Conservation (phyloP, 2,888 invertebrate genomes). For the Brachyopa scutellaris region DNA sequence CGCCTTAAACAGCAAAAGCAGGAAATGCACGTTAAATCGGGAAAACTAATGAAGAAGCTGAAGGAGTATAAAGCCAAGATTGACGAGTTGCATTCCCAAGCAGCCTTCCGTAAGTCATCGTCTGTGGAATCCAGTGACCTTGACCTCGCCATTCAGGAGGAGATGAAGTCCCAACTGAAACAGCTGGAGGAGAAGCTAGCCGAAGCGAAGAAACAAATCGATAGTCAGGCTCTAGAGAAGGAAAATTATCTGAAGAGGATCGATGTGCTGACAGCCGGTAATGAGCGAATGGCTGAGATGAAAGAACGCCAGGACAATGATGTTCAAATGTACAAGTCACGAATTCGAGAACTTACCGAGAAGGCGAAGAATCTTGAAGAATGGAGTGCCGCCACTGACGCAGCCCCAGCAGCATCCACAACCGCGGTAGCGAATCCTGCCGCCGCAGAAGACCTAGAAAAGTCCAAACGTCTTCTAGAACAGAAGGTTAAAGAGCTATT, state of each 20-base stretch:
- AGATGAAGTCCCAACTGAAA: slow-evolving; percentile 87
- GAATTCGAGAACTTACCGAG: slow-evolving; percentile 87
- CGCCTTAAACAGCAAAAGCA: slow-evolving; percentile 85
- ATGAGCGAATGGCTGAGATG: slow-evolving; percentile 89
- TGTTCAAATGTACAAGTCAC: slow-evolving; percentile 87
- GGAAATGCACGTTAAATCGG: slow-evolving; percentile 86
- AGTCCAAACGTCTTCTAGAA: slow-evolving; percentile 35
- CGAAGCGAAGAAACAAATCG: slow-evolving; percentile 84
- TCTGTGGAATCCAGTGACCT: slow-evolving; percentile 82
- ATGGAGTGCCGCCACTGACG: slow-evolving; percentile 79
- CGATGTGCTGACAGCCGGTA: slow-evolving; percentile 88
- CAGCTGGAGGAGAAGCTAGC: slow-evolving; percentile 86
- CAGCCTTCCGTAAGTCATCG: slow-evolving; percentile 73
- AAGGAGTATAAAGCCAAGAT: slow-evolving; percentile 90
- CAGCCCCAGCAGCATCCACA: not conserved
- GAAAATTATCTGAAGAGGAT: slow-evolving; percentile 87
- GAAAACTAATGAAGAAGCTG: slow-evolving; percentile 91
- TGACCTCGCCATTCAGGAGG: slow-evolving; percentile 91
- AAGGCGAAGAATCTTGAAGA: slow-evolving; percentile 84
- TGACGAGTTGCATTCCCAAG: slow-evolving; percentile 80
- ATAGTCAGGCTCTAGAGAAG: slow-evolving; percentile 86
- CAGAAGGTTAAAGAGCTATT: slow-evolving; percentile 82
- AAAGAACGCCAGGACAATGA: slow-evolving; percentile 92
- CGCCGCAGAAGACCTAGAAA: slow-evolving; percentile 17
- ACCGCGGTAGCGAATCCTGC: not conserved